A percentile compares a stretch with the other conserved stretches of the same genome.
Conservation (phyloP, 2,797 vertebrate species). For the Babyrousa celebensis region DNA sequence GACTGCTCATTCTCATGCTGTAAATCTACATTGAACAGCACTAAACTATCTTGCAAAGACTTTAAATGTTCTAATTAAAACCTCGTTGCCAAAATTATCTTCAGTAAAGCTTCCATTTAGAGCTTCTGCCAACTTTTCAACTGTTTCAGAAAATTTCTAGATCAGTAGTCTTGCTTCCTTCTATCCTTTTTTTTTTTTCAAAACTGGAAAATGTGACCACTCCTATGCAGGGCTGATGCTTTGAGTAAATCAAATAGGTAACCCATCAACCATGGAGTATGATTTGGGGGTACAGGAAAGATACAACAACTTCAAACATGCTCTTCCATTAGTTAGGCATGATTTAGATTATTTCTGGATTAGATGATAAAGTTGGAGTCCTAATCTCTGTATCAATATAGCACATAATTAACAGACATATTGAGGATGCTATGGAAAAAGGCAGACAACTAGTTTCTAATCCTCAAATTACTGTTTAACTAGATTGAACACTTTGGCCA, state of each 20-base stretch:
- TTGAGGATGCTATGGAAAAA: not conserved
- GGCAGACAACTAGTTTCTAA: not conserved
- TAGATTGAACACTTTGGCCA: not conserved
- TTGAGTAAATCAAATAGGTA: not conserved
- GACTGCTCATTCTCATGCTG: not conserved
- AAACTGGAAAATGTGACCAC: not conserved
- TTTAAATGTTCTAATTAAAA: not conserved
- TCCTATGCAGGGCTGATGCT: not conserved
- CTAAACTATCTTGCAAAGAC: not conserved
- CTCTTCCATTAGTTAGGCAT: not conserved
- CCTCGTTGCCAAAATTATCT: not conserved
- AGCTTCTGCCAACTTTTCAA: not conserved
- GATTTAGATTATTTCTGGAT: not conserved
- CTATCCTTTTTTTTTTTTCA: not conserved
- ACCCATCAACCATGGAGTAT: no score
- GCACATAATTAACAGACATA: not conserved
- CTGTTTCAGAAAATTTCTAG: not conserved
- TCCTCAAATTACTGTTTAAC: not conserved
- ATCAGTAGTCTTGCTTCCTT: not conserved
- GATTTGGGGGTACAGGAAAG: not conserved
- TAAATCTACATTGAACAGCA: not conserved
- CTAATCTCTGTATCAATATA: not conserved
- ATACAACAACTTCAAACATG: no score
- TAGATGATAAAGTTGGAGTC: not conserved
- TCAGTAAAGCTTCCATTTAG: not conserved